A percentile compares a stretch with the other conserved stretches of the same genome.
Conservation (phyloP, 2,113 vertebrate genomes). For the Macquaria ambigua region DNA sequence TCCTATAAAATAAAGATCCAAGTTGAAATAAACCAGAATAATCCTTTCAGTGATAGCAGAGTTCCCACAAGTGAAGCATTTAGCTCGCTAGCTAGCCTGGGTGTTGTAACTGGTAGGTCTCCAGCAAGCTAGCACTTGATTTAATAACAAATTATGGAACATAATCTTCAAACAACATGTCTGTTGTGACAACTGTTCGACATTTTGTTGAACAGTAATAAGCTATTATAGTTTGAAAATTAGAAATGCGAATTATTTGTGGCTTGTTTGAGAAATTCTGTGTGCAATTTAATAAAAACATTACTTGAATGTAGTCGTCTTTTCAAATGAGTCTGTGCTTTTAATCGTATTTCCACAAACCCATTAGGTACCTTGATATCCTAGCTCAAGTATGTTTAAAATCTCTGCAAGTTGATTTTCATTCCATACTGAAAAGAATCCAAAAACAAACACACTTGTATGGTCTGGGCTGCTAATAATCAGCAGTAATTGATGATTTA, state of each 20-base stretch:
- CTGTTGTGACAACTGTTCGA: neutral
- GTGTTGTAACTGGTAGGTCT: neutral
- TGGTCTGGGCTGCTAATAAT: too few species aligned
- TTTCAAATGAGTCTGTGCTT: neutral
- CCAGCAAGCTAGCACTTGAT: too few species aligned
- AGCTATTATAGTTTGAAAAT: neutral
- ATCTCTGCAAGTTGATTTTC: too few species aligned
- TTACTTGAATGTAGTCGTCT: neutral
- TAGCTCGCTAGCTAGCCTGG: neutral
- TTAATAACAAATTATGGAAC: neutral
- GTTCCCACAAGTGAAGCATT: neutral
- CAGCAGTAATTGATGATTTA: neutral
- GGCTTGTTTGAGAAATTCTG: neutral
- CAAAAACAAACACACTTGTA: too few species aligned
- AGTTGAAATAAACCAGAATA: neutral
- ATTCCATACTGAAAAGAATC: too few species aligned
- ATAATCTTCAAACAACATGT: neutral
- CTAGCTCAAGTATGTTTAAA: too few species aligned
- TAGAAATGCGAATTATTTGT: neutral
- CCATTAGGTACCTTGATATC: too few species aligned
- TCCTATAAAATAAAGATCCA: slow-evolving; percentile 4
- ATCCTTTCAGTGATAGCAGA: neutral
- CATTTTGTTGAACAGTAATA: neutral
- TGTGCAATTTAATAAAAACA: neutral
- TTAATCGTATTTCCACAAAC: neutral